phyloP scores from a whole-genome alignment of 2,888 invertebrate species.

The Phasia obesa region DNA sequence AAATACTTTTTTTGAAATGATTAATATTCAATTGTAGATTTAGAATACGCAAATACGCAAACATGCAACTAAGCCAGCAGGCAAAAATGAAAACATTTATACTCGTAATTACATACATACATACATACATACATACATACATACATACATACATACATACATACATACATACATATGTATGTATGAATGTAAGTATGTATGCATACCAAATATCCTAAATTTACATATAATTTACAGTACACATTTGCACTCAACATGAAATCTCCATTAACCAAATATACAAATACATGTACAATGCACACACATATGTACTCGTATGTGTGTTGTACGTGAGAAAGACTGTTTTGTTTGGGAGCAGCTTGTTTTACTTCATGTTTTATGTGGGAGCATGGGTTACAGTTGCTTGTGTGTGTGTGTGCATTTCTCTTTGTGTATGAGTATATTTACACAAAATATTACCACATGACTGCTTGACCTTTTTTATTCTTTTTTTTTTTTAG shows the following conservation, averaged over 20 bases:
- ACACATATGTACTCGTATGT: neutral
- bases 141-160: too few relatives aligned
- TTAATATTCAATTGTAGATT: too few relatives aligned
- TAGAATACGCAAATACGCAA: too few relatives aligned
- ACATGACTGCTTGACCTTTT: constrained; percentile 39
- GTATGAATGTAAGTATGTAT: neutral
- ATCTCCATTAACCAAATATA: neutral
- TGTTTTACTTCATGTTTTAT: neutral
- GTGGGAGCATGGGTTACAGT: neutral
- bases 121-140: too few relatives aligned
- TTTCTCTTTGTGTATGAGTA: constrained; percentile 41
- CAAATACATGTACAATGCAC: too few relatives aligned
- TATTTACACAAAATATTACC: constrained; percentile 33
- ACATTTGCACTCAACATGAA: constrained; percentile 24
- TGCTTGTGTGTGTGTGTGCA: neutral
- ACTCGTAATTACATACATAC: too few relatives aligned
- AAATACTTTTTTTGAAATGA: too few relatives aligned
- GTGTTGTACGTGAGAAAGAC: neutral
- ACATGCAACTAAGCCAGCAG: too few relatives aligned
- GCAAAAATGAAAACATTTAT: too few relatives aligned
- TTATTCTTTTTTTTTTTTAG: too few relatives aligned
- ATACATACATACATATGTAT: neutral
- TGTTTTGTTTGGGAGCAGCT: too few relatives aligned
- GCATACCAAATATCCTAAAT: neutral
- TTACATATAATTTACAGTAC: neutral